phyloP scores from a whole-genome alignment of 1,140 invertebrate genomes.

The Diorhabda carinulata region DNA sequence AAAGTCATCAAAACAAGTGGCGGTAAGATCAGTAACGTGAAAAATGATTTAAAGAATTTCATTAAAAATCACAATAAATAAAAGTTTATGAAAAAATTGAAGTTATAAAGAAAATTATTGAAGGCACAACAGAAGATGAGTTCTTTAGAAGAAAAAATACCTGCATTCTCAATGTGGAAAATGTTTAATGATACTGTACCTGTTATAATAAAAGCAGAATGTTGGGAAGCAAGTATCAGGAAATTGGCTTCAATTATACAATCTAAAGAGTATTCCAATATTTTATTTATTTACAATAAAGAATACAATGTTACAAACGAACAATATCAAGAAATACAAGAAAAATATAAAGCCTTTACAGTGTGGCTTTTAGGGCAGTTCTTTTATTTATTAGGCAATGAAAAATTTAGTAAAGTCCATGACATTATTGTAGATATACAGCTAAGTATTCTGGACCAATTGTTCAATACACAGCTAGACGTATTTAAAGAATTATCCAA shows the following conservation, averaged over 20 bases:
- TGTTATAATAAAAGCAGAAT: constrained; percentile 51
- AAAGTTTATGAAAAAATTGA: too few relatives aligned
- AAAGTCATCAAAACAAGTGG: too few relatives aligned
- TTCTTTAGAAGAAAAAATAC: constrained; percentile 29
- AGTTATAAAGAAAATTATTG: background rate
- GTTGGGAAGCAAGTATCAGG: constrained; percentile 50
- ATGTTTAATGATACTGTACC: constrained; percentile 53
- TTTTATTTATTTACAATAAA: constrained; percentile 48
- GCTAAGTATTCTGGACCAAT: constrained; percentile 51
- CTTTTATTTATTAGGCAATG: constrained; percentile 54
- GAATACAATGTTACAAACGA: constrained; percentile 47
- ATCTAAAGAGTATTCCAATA: constrained; percentile 52
- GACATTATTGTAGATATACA: constrained; percentile 51
- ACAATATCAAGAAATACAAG: constrained; percentile 39
- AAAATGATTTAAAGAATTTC: too few relatives aligned
- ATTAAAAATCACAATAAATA: too few relatives aligned
- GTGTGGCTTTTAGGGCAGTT: constrained; percentile 55
- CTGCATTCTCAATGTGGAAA: constrained; percentile 54
- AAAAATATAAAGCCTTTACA: constrained; percentile 53
- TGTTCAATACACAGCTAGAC: constrained; percentile 50
- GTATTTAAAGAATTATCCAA: constrained; percentile 49
- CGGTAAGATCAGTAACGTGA: too few relatives aligned
- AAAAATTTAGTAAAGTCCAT: constrained; percentile 52
- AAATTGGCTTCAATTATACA: constrained; percentile 52
- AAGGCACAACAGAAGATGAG: constrained; percentile 6